Conservation (phyloP, 1,140 invertebrate species). For the Danaus melanippus region DNA sequence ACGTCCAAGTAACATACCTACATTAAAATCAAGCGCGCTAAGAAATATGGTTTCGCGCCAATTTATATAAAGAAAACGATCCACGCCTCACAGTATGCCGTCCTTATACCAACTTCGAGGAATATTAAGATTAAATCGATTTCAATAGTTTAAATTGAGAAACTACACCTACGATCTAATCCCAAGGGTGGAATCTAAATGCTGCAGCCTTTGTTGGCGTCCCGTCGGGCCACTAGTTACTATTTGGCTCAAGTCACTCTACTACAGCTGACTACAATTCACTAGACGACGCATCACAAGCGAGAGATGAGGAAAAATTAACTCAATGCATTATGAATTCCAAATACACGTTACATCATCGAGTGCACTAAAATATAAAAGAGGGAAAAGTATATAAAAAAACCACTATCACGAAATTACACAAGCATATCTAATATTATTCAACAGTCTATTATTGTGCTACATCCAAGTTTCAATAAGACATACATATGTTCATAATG, state of each 20-base stretch:
- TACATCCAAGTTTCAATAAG: no score
- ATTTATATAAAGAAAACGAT: slow-evolving; percentile 11
- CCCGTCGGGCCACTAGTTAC: slow-evolving; percentile 14
- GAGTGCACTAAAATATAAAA: no score
- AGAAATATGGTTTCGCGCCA: slow-evolving; percentile 3
- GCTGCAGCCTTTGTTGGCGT: slow-evolving; percentile 44
- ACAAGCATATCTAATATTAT: no score
- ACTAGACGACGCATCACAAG: slow-evolving; percentile 26
- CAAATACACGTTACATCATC: no score
- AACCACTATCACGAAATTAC: no score
- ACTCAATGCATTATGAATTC: no score
- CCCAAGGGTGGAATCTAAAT: slow-evolving; percentile 33
- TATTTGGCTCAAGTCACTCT: slow-evolving; percentile 19
- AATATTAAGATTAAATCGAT: slow-evolving; percentile 24
- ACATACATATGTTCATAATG: no score
- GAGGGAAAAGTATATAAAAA: no score
- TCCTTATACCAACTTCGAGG: slow-evolving; percentile 14
- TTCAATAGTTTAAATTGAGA: slow-evolving; percentile 21
- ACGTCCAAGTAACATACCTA: no score
- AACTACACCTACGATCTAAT: slow-evolving; percentile 43
- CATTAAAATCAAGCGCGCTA: slow-evolving; percentile 1
- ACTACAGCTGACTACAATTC: slow-evolving; percentile 8
- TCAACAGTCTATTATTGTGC: no score
- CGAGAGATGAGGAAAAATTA: slow-evolving; percentile 52
- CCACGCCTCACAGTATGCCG: slow-evolving; percentile 15